A percentile compares a stretch with the other conserved stretches of the same genome.
These are phyloP conservation scores for Lithophane leautieri DNA, from an alignment of 2,888 invertebrate species.

Conservation along the genomic window DNA sequence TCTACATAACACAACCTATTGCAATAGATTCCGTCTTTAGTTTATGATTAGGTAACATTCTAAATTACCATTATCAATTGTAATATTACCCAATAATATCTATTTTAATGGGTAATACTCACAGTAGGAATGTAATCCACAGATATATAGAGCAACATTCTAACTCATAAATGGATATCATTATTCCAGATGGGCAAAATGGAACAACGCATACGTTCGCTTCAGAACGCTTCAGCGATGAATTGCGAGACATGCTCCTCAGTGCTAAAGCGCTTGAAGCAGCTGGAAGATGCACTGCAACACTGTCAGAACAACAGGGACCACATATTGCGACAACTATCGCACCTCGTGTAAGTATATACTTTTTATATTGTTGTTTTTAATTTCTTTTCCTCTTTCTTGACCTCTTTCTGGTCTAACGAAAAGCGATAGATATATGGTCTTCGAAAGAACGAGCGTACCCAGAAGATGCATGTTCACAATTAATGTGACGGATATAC, in stretches of 20 bases:
- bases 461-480: background rate
- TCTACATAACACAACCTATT: too few relatives aligned
- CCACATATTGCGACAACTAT: conserved; percentile 93
- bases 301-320: conserved; percentile 91
- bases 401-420: background rate
- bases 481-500: too few relatives aligned
- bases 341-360: conserved; percentile 94
- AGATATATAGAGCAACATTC: too few relatives aligned
- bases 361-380: background rate
- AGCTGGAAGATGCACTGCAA: conserved; percentile 91
- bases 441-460: background rate
- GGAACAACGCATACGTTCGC: conserved; percentile 92
- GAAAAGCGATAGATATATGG: background rate
- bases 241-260: conserved; percentile 93
- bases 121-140: too few relatives aligned
- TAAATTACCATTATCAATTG: too few relatives aligned
- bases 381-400: too few relatives aligned
- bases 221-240: conserved; percentile 93
- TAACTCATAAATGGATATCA: background rate
- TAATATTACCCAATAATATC: too few relatives aligned
- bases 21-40: too few relatives aligned
- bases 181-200: conserved; percentile 91
- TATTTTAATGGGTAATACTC: too few relatives aligned
- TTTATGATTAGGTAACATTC: too few relatives aligned
- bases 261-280: conserved; percentile 91